A percentile compares a stretch with the other conserved stretches of the same genome.
Evolutionary conservation across 2,113 vertebrate genomes (phyloP).

Genomic region (Dermatemys mawii): DNA sequence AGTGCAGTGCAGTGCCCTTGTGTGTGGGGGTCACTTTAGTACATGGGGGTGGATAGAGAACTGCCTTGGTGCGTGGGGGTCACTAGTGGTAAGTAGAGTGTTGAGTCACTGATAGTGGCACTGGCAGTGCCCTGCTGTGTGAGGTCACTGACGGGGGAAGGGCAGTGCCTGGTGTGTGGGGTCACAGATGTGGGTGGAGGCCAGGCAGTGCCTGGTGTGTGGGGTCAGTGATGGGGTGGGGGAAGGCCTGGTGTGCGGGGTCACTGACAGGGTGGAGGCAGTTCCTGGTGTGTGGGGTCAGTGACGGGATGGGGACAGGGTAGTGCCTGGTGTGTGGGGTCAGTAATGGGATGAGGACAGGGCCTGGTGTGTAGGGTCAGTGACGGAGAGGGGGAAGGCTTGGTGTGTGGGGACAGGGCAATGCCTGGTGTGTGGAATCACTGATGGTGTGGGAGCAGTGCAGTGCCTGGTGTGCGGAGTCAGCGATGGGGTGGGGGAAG

Average conservation of each 20-base stretch:
- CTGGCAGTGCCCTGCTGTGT: no score
- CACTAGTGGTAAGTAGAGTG: no score
- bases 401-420: background rate
- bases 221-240: background rate
- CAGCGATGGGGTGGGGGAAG: background rate
- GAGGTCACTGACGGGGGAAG: background rate
- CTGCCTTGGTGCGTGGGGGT: no score
- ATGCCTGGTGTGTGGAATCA: background rate
- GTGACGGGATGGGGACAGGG: background rate
- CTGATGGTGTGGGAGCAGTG: background rate
- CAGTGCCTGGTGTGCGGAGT: background rate
- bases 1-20: no score
- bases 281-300: background rate
- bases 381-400: background rate
- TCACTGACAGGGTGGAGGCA: background rate
- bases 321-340: background rate
- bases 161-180: background rate
- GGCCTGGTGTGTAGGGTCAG: background rate
- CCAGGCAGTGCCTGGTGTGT: accelerated
- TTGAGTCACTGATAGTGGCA: no score
- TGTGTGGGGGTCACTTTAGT: no score
- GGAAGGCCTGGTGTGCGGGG: background rate
- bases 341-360: background rate
- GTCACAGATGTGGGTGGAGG: background rate
- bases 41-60: no score